These are phyloP conservation scores for Agonopterix subpropinquella DNA, from an alignment of 2,888 invertebrate species.

Conservation along the genomic window DNA sequence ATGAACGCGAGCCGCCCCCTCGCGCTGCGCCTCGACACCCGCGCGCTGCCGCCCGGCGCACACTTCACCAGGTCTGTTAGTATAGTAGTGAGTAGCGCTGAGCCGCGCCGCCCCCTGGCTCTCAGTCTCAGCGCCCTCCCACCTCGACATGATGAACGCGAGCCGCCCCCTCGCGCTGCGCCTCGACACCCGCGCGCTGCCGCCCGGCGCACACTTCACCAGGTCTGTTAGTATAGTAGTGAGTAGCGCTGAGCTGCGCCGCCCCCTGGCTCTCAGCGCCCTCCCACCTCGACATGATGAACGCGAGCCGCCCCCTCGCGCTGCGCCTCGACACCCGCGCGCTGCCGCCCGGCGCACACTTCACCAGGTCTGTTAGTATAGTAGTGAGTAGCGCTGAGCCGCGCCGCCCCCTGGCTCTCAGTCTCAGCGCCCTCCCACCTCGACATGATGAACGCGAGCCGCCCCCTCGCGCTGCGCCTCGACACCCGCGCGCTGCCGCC, in stretches of 20 bases:
- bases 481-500: constrained; percentile 83
- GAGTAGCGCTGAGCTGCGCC: constrained; percentile 82
- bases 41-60: constrained; percentile 83
- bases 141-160: constrained; percentile 90
- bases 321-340: constrained; percentile 85
- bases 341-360: constrained; percentile 86
- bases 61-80: too few species aligned
- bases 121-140: constrained; percentile 83
- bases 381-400: constrained; percentile 83
- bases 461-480: constrained; percentile 84
- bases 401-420: constrained; percentile 86
- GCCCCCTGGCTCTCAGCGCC: constrained; percentile 89
- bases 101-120: constrained; percentile 87
- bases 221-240: too few species aligned
- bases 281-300: constrained; percentile 87
- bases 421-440: constrained; percentile 88
- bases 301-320: constrained; percentile 83
- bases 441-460: constrained; percentile 86
- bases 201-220: constrained; percentile 86
- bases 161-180: constrained; percentile 83
- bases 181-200: constrained; percentile 83
- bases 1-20: constrained; percentile 87
- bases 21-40: constrained; percentile 84
- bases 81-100: too few species aligned
- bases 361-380: too few species aligned